Evolutionary conservation across 1,140 invertebrate species (phyloP), one percentile per base, ranked within the genome.

Genomic region (Scylla paramamosain): DNA sequence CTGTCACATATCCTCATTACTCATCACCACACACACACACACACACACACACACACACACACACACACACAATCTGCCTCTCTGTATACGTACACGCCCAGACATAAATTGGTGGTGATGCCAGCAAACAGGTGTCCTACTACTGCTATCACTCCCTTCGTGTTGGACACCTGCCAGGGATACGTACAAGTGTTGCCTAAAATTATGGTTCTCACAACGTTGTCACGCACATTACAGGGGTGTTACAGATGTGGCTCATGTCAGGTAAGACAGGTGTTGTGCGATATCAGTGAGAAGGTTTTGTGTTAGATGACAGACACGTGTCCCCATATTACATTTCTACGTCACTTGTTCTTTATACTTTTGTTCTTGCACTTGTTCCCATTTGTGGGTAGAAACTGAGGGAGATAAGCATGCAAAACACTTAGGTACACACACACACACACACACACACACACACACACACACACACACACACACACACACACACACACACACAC

Each of bases 401-500:
- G n/a, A n/a, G 67, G 67, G 6, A n/a, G 67, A 77, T 20, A 77
- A 12, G 20, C 67, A 77, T 20, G 6, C 86, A 14, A 39, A 10
- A 45, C 31, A 88, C 45, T 12, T 12, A 39, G 1, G 25, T 12
- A 7, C 86, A 45, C 86, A 46, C 86, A 45, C 86, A 39, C 86
- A 45, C 67, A 48, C 89, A 91, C 46, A 59, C 89, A 91, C 89
- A 91, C 89, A 91, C 89, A 91, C 89, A 91, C 89, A 91, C 89
- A 52, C 89, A 91, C 20, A 91, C 89, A 91, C 89, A 91, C 46
- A 91, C 89, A 91, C 89, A 91, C 89, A 91, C 46, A 91, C 89
- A 91, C 89, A 91, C 89, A 91, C 89, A 91, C 89, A 91, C 89
- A 91, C 89, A 91, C 45, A 91, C 89, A 91, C 45, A 48, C 89